Conservation (phyloP, 2,797 vertebrate species). For the Hoplostethus mediterraneus region DNA sequence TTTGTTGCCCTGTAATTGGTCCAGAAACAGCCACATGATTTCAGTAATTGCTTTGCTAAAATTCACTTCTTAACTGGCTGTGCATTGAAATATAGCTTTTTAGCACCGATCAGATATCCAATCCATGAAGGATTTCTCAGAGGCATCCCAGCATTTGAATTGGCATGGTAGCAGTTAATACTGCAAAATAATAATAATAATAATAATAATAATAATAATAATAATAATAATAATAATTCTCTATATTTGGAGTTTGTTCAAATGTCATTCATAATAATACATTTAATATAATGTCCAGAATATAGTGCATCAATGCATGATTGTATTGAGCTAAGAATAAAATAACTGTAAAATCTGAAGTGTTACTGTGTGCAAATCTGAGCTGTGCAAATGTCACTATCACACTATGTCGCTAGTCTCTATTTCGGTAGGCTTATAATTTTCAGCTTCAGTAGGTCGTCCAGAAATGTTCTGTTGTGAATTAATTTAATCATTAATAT, state of each 20-base stretch:
- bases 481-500: background rate
- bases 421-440: background rate
- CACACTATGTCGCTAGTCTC: too few species aligned
- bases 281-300: background rate
- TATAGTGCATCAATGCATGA: background rate
- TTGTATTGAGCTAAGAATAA: slow-evolving; percentile 2
- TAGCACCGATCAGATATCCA: background rate
- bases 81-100: background rate
- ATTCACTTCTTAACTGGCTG: background rate
- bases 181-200: too few species aligned
- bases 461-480: background rate
- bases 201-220: too few species aligned
- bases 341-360: background rate
- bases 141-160: background rate
- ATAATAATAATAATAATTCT: too few species aligned
- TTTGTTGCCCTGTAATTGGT: background rate
- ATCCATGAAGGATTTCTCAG: background rate
- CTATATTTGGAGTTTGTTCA: background rate
- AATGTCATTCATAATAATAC: background rate
- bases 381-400: too few species aligned
- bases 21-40: background rate
- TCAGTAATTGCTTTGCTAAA: background rate
- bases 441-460: background rate
- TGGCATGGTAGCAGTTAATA: background rate
- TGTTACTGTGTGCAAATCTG: background rate